Percentiles rank a stretch among this genome's conserved stretches.
Conservation (phyloP, 2,113 vertebrate genomes). For the Ginglymostoma cirratum region DNA sequence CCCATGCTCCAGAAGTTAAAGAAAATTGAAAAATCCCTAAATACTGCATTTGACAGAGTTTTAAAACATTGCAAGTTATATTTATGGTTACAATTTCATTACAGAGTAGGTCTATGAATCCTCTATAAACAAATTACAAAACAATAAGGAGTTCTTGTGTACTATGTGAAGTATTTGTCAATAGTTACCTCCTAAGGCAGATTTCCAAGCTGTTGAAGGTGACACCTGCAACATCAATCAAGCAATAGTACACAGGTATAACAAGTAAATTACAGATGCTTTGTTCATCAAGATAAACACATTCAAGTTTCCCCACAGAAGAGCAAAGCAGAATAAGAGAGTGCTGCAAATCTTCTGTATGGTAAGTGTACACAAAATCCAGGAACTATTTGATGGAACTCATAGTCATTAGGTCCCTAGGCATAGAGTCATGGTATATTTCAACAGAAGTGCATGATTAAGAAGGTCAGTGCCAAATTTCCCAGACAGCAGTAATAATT, state of each 20-base stretch:
- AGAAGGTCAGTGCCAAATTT: neutral
- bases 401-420: neutral
- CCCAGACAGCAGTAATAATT: neutral
- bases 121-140: neutral
- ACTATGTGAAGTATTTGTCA: neutral
- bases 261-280: neutral
- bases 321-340: neutral
- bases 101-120: neutral
- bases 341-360: neutral
- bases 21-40: neutral
- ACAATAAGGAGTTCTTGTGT: neutral
- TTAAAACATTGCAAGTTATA: neutral
- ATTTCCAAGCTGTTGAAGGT: neutral
- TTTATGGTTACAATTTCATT: neutral
- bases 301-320: neutral
- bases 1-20: neutral
- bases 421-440: neutral
- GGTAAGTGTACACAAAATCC: neutral
- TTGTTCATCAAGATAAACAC: neutral
- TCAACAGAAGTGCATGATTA: neutral
- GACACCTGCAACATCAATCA: neutral
- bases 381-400: neutral
- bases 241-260: neutral
- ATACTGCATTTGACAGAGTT: neutral
- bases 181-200: constrained; percentile 4